Evolutionary conservation across 2,113 vertebrate genomes (phyloP).

Genomic region (Pandion haliaetus): DNA sequence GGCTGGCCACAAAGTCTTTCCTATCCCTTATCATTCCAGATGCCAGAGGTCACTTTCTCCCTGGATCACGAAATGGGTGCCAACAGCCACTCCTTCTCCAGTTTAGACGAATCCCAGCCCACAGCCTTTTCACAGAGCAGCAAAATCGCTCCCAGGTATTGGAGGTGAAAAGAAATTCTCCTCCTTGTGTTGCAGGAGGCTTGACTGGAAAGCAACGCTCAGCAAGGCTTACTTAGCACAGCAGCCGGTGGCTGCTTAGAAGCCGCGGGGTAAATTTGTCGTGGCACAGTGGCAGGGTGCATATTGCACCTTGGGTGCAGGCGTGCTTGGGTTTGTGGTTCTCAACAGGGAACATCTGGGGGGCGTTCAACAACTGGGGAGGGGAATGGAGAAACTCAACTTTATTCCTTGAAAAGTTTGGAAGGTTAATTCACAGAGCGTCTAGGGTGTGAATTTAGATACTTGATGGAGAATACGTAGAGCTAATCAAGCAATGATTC

Average conservation of each 20-base stretch:
- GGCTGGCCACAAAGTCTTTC: not conserved
- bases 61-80: not conserved
- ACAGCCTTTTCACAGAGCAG: not conserved
- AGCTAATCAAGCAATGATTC: not conserved
- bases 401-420: not conserved
- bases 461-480: not conserved
- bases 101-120: not conserved
- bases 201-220: not conserved
- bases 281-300: not conserved
- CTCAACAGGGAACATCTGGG: not conserved
- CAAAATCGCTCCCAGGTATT: not conserved
- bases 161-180: not conserved
- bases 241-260: not conserved
- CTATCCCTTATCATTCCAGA: not conserved
- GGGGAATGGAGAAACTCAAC: not conserved
- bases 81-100: not conserved
- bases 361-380: rapidly evolving
- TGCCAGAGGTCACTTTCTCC: not conserved
- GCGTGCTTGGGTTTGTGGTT: not conserved
- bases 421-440: not conserved
- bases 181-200: not conserved
- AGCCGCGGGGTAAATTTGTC: rapidly evolving
- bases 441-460: not conserved
- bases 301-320: not conserved
- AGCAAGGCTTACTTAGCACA: not conserved